A percentile compares a stretch with the other conserved stretches of the same genome.
Evolutionary conservation across 1,140 invertebrate genomes (phyloP).

Genomic region (Reticulitermes speratus): DNA sequence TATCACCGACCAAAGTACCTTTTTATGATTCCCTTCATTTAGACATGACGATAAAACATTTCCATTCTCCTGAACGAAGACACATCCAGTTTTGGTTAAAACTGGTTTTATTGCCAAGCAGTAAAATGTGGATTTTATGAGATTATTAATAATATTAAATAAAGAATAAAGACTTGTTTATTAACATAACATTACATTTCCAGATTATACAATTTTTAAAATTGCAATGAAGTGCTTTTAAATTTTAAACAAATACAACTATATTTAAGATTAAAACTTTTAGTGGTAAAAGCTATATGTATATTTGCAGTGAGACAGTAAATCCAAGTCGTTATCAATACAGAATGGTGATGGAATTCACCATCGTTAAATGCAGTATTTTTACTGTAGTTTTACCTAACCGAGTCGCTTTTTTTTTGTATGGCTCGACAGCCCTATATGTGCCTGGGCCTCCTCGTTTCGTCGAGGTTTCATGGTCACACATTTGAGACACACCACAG

Average conservation of each 20-base stretch:
- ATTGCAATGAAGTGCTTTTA: not conserved
- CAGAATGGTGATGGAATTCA: too few species aligned
- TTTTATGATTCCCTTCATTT: not conserved
- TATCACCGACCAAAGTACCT: not conserved
- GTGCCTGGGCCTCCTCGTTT: too few species aligned
- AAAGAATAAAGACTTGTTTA: not conserved
- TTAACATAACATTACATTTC: not conserved
- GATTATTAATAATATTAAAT: not conserved
- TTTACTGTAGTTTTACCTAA: too few species aligned
- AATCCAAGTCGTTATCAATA: too few species aligned
- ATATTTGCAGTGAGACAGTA: too few species aligned
- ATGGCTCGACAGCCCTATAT: too few species aligned
- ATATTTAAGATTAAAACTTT: too few species aligned
- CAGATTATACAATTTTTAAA: not conserved
- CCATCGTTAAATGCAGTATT: too few species aligned
- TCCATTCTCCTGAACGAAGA: not conserved
- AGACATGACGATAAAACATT: not conserved
- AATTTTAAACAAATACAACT: not conserved
- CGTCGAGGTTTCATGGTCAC: too few species aligned
- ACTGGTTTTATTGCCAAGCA: not conserved
- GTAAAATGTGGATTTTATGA: not conserved
- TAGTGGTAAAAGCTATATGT: too few species aligned
- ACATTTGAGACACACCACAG: too few species aligned
- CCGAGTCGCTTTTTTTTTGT: too few species aligned
- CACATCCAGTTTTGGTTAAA: not conserved